Percentiles rank a stretch among this genome's conserved stretches.
These are phyloP conservation scores for Dryobota labecula DNA, from an alignment of 2,888 invertebrate genomes.

Conservation along the genomic window DNA sequence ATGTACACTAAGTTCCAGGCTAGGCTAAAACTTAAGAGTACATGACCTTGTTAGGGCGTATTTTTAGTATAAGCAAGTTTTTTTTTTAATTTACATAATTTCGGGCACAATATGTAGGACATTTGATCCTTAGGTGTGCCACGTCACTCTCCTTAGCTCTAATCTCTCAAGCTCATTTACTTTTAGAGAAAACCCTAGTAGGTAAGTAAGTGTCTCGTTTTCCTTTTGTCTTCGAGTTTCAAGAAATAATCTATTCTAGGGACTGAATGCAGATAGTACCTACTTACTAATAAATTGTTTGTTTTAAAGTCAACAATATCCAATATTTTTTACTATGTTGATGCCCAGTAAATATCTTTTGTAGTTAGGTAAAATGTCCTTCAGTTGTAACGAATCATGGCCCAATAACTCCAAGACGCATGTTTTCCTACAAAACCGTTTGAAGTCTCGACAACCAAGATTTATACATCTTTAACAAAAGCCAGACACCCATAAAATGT, in stretches of 20 bases:
- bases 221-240: background rate
- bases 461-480: conserved; percentile 27
- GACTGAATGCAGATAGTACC: too few relatives aligned
- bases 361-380: background rate
- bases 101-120: too few relatives aligned
- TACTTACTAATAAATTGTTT: too few relatives aligned
- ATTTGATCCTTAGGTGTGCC: too few relatives aligned
- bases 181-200: too few relatives aligned
- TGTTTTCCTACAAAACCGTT: conserved; percentile 16
- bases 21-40: too few relatives aligned
- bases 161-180: background rate
- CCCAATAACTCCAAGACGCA: background rate
- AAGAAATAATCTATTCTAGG: background rate
- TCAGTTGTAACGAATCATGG: background rate
- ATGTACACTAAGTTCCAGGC: too few relatives aligned
- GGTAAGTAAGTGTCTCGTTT: too few relatives aligned
- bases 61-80: too few relatives aligned
- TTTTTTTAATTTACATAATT: too few relatives aligned
- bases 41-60: too few relatives aligned
- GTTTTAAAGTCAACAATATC: background rate
- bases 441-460: conserved; percentile 30
- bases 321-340: background rate
- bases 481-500: conserved; percentile 35
- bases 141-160: too few relatives aligned
- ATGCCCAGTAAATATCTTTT: background rate